Percentiles rank a stretch among this genome's conserved stretches.
Evolutionary conservation across 1,140 invertebrate species (phyloP).

Genomic region (Lucilia cuprina): DNA sequence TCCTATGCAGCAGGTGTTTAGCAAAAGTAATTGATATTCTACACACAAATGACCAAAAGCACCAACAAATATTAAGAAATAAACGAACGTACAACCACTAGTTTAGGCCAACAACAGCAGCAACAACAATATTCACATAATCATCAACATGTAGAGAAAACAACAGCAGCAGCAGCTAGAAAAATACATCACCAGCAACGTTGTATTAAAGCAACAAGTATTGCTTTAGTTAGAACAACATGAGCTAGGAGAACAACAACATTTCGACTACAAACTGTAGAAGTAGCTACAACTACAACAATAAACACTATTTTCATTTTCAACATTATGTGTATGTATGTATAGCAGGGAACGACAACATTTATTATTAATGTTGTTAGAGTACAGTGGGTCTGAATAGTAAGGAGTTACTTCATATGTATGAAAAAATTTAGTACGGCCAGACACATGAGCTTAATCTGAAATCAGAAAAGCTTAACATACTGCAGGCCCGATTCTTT

Average conservation of each 20-base stretch:
- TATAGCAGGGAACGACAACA: too few species aligned
- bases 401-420: too few species aligned
- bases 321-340: too few species aligned
- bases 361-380: too few species aligned
- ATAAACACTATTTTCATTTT: too few species aligned
- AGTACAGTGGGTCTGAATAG: too few species aligned
- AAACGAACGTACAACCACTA: background rate
- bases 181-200: background rate
- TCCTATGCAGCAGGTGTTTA: conserved; percentile 62
- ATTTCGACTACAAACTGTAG: background rate
- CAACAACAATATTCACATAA: background rate
- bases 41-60: conserved; percentile 52
- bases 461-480: too few species aligned
- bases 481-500: too few species aligned
- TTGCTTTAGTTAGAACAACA: background rate
- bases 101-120: background rate
- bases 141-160: background rate
- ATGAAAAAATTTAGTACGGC: too few species aligned
- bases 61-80: conserved; percentile 34
- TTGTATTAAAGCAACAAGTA: background rate
- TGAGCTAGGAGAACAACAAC: background rate
- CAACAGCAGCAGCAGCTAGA: background rate
- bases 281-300: too few species aligned
- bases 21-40: conserved; percentile 63
- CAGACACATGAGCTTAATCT: too few species aligned